A percentile compares a stretch with the other conserved stretches of the same genome.
Evolutionary conservation across 2,113 vertebrate genomes (phyloP).

Genomic region (Rhadina sibilatrix): DNA sequence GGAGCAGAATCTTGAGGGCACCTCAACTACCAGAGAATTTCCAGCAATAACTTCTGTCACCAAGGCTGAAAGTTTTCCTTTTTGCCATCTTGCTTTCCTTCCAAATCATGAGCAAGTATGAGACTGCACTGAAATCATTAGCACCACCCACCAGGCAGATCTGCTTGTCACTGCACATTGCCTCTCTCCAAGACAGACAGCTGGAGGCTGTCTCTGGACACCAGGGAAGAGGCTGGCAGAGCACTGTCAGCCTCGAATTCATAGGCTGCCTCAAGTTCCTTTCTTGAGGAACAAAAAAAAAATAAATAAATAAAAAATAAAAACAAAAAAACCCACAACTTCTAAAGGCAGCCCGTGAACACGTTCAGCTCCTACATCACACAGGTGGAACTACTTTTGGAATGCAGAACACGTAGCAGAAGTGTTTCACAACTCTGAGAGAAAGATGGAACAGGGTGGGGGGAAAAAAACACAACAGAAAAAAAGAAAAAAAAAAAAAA

Average conservation of each 20-base stretch:
- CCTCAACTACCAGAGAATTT: not conserved
- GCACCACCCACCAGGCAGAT: conserved; percentile 26
- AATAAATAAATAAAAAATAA: too few species aligned
- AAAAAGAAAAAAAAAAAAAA: too few species aligned
- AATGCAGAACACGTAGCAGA: not conserved
- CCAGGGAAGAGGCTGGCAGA: not conserved
- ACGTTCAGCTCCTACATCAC: not conserved
- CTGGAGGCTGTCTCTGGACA: not conserved
- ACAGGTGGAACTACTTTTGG: not conserved
- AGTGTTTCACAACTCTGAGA: not conserved
- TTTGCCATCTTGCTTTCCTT: not conserved
- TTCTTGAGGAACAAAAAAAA: too few species aligned
- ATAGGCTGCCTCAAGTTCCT: not conserved
- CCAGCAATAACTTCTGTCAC: not conserved
- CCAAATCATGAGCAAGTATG: not conserved
- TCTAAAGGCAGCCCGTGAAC: not conserved
- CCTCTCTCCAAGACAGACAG: not conserved
- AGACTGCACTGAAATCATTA: conserved; percentile 30
- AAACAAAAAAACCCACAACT: not conserved
- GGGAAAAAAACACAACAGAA: too few species aligned
- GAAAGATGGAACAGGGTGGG: not conserved
- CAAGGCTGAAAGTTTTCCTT: not conserved
- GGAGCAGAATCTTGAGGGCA: not conserved
- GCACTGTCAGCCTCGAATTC: not conserved
- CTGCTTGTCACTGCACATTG: not conserved